Base-by-base conservation (phyloP, 2,888 invertebrate genomes). In the Achlya flavicornis region DNA sequence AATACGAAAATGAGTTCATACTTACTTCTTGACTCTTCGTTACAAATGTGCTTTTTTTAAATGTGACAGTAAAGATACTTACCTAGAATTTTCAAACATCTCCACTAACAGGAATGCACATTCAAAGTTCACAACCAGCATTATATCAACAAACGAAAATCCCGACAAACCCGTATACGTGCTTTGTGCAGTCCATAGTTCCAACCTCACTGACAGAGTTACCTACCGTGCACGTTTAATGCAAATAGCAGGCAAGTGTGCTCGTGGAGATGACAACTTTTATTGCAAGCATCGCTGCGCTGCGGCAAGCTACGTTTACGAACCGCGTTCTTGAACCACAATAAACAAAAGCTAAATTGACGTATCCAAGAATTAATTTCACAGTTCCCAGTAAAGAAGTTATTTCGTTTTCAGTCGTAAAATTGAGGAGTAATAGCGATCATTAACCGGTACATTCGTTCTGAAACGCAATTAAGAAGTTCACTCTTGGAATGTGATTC, bases 141-240 rank as follows among this genome's bases (percentile, higher is more conserved):
- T 19, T 60, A 41, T 60, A 60, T 60, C 60, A 60, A 60, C 60
- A 60, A 16, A 60, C 60, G 43, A 41, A 60, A 60, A 60, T 41
- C 60, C 53, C 53, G 53, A 53, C 53, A 41, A 43, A 19, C 58
- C 41, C 60, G 19, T 41, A 60, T 41, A 41, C 60, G 60, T 19
- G 41, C 60, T 16, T 19, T 41, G 60, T 53, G 53, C 53, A 19
- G 7, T 12, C 60, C 43, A 43, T 43, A 41, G 60, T 19, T 58
- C 4, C 58, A 58, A 35, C 58, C 58, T 58, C 58, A 32, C 60
- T 16, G 59, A 41, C 59, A 59, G 4, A 3, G n/a, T 26, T 14
- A 60, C 41, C 60, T 14, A 60, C 41, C 60, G 19, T 41, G 41
- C n/a, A 59, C 12, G 38, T 4, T 41, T 19, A 41, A 32, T 41